Evolutionary conservation across 2,113 vertebrate genomes (phyloP).

Genomic region (Eulemur macaco): DNA sequence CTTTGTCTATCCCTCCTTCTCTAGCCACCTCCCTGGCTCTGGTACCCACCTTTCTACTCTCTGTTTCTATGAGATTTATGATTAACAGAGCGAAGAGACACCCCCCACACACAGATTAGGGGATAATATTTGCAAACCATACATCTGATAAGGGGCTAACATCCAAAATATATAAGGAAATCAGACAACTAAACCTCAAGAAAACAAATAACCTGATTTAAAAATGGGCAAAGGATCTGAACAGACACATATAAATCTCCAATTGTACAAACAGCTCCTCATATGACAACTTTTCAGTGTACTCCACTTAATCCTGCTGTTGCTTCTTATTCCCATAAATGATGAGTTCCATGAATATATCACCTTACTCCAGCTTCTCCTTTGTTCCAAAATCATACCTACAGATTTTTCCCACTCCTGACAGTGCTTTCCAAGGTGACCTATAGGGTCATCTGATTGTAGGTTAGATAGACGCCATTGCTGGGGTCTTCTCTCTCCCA

Average conservation of each 20-base stretch:
- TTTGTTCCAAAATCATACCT: background rate
- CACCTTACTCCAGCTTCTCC: background rate
- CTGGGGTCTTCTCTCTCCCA: background rate
- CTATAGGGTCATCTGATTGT: background rate
- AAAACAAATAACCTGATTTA: background rate
- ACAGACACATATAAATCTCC: background rate
- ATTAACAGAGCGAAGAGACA: background rate
- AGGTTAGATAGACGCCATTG: background rate
- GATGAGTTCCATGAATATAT: background rate
- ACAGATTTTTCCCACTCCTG: background rate
- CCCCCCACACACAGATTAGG: background rate
- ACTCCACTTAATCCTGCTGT: background rate
- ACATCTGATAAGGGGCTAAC: background rate
- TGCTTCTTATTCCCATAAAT: background rate
- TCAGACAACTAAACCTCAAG: background rate
- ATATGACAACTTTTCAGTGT: background rate
- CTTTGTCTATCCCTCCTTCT: background rate
- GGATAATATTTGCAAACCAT: background rate
- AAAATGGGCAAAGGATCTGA: background rate
- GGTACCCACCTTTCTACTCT: background rate
- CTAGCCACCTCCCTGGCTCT: background rate
- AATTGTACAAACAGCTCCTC: background rate
- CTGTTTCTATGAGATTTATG: background rate
- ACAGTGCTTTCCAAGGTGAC: background rate
- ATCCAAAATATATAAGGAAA: background rate